These are phyloP conservation scores for Trochalopteron elliotii DNA, from an alignment of 2,113 vertebrate genomes.

Conservation along the genomic window DNA sequence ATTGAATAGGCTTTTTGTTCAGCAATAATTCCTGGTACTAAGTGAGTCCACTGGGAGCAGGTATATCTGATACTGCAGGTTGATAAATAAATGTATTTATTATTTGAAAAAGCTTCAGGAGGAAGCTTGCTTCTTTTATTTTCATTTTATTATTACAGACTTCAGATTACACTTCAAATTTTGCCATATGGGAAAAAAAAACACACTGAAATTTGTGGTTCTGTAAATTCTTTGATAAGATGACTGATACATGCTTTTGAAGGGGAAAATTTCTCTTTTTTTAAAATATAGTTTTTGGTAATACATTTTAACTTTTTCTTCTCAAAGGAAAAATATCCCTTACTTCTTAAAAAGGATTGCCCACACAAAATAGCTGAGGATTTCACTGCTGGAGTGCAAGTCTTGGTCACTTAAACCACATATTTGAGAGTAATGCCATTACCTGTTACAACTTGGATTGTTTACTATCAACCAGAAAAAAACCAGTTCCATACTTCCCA, in stretches of 20 bases:
- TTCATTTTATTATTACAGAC: background rate
- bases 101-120: background rate
- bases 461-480: background rate
- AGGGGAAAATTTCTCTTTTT: rapidly evolving
- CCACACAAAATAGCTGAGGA: background rate
- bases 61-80: constrained; percentile 18
- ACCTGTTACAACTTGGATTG: background rate
- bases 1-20: constrained; percentile 73
- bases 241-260: background rate
- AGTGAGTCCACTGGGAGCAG: constrained; percentile 55
- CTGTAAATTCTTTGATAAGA: background rate
- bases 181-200: background rate
- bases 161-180: background rate
- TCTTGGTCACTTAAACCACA: background rate
- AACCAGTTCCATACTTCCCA: background rate
- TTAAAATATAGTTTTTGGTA: background rate
- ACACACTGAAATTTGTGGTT: background rate
- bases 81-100: constrained; percentile 68
- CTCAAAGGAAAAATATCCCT: background rate
- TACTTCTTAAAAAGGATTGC: background rate
- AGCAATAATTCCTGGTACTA: constrained; percentile 67
- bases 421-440: background rate
- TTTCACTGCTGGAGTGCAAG: background rate
- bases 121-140: background rate
- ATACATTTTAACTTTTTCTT: background rate